Conservation (phyloP, 2,888 invertebrate species). For the Agrochola lychnidis region DNA sequence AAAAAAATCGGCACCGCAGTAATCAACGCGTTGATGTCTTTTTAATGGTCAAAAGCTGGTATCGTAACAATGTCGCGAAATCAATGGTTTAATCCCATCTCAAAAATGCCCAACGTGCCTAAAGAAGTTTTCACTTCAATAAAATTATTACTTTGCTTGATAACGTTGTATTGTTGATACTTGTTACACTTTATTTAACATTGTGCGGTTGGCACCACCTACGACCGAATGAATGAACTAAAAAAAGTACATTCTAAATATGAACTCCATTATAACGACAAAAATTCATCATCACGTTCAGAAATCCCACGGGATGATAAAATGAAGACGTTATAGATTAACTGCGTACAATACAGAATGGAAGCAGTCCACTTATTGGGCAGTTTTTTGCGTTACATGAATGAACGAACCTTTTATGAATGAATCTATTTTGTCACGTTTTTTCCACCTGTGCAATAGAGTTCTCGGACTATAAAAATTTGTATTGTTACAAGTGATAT, state of each 20-base stretch:
- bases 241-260: slow-evolving; percentile 41
- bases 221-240: slow-evolving; percentile 25
- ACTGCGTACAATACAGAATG: slow-evolving; percentile 74
- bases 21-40: no score
- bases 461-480: slow-evolving; percentile 85
- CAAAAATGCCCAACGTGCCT: no score
- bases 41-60: no score
- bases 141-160: no score
- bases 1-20: no score
- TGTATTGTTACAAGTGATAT: slow-evolving; percentile 85
- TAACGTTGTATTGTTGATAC: no score
- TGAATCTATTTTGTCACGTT: slow-evolving; percentile 76
- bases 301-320: slow-evolving; percentile 84
- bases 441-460: slow-evolving; percentile 82
- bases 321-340: slow-evolving; percentile 86
- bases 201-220: slow-evolving; percentile 46
- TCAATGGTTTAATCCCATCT: no score
- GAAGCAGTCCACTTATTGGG: slow-evolving; percentile 70
- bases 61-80: no score
- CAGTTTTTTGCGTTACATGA: slow-evolving; percentile 77
- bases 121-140: no score
- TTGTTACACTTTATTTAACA: no score
- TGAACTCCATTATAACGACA: slow-evolving; percentile 37
- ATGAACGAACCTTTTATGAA: slow-evolving; percentile 81
- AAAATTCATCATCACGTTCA: slow-evolving; percentile 66